These are phyloP conservation scores for Zaprionus vittiger DNA, from an alignment of 1,140 invertebrate species.

Conservation along the genomic window DNA sequence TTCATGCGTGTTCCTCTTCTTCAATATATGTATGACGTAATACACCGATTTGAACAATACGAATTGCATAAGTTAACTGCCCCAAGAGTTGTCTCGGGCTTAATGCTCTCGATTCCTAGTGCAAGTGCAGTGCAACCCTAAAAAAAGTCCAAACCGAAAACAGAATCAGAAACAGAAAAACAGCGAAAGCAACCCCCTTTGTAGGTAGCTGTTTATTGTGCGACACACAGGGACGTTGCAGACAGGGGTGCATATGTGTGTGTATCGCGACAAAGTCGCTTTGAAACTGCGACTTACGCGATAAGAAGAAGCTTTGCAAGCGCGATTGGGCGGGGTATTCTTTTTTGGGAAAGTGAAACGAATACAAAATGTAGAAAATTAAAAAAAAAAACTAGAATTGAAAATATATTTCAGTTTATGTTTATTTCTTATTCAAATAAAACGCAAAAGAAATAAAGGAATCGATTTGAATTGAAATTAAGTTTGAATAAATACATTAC, in stretches of 20 bases:
- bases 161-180: not conserved
- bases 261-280: constrained; percentile 2
- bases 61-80: constrained; percentile 45
- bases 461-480: no score
- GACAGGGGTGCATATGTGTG: constrained; percentile 20
- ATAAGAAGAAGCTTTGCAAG: constrained; percentile 1
- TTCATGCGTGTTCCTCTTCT: not conserved
- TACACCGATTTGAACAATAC: constrained; percentile 15
- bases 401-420: not conserved
- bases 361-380: not conserved
- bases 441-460: no score
- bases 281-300: constrained; percentile 3
- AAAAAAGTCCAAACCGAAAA: constrained; percentile 30
- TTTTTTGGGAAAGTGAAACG: not conserved
- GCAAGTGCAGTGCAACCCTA: constrained; percentile 47
- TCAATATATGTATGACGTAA: constrained; percentile 20
- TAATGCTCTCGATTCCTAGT: constrained; percentile 30
- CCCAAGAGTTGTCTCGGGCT: constrained; percentile 12
- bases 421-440: no score
- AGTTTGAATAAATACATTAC: no score
- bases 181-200: constrained; percentile 1
- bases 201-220: not conserved
- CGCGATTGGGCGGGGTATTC: not conserved
- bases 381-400: not conserved
- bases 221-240: constrained; percentile 11